These are phyloP conservation scores for Vannuccia rotundouncinata DNA, from an alignment of 2,888 invertebrate species.

Conservation along the genomic window DNA sequence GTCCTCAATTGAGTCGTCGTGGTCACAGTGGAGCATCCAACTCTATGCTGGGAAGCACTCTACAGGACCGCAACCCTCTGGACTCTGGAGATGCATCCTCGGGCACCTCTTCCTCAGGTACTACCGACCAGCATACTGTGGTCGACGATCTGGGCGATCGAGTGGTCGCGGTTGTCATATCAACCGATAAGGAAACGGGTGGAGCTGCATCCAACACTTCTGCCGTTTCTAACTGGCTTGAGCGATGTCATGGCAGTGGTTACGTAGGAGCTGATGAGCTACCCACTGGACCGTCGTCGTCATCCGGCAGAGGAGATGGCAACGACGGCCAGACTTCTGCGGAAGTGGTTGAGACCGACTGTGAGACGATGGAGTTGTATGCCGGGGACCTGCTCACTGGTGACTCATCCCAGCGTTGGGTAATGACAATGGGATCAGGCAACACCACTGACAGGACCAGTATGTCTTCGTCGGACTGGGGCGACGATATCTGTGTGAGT, in stretches of 20 bases:
- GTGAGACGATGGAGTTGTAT: not conserved
- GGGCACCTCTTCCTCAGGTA: not conserved
- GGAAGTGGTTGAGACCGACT: not conserved
- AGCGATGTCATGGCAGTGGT: not conserved
- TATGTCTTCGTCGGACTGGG: constrained; percentile 37
- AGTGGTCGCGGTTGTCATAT: not conserved
- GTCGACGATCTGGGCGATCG: not conserved
- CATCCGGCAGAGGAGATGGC: too few species aligned
- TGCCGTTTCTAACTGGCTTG: not conserved
- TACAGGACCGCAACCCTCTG: not conserved
- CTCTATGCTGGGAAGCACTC: not conserved
- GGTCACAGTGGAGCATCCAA: not conserved
- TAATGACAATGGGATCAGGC: not conserved
- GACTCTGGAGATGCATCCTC: not conserved
- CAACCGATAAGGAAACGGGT: not conserved
- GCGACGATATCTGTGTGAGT: constrained; percentile 37
- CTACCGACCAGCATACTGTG: not conserved
- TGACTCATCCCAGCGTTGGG: not conserved
- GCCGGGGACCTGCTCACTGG: not conserved
- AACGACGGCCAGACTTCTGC: not conserved
- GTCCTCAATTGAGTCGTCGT: not conserved
- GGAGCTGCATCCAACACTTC: not conserved
- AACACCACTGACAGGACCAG: constrained; percentile 36
- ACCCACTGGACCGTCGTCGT: too few species aligned
- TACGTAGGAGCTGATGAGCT: too few species aligned